phyloP scores from a whole-genome alignment of 2,797 vertebrate genomes.

The Halcyon smyrnensis region DNA sequence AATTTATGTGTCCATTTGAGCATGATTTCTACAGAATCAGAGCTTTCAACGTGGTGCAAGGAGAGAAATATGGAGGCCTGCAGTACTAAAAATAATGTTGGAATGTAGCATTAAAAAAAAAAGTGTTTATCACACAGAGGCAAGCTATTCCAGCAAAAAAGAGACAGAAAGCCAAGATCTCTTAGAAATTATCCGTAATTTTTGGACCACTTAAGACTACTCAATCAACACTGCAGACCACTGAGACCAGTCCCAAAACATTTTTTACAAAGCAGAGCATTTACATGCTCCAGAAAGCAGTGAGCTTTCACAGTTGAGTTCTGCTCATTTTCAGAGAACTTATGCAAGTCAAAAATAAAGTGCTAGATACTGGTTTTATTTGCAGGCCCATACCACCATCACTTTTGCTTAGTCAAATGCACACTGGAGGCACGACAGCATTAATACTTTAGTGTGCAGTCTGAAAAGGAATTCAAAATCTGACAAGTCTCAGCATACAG shows the following conservation, averaged over 20 bases:
- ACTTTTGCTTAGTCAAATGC: not conserved
- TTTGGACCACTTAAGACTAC: not conserved
- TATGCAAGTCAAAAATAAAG: not conserved
- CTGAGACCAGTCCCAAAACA: not conserved
- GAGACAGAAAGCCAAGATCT: not conserved
- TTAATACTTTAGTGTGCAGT: accelerated
- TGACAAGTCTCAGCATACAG: not conserved
- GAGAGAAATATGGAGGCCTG: not conserved
- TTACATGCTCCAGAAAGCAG: not conserved
- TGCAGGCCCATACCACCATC: not conserved
- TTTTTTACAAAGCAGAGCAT: not conserved
- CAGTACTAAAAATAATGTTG: not conserved
- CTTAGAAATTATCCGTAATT: not conserved
- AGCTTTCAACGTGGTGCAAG: not conserved
- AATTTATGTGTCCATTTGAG: not conserved
- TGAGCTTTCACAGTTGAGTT: not conserved
- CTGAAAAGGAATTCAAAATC: not conserved
- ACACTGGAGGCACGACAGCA: not conserved
- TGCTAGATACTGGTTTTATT: not conserved
- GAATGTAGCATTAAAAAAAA: not conserved
- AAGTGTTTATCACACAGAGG: not conserved
- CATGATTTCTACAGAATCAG: not conserved
- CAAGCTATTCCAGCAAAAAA: not conserved
- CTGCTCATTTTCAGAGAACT: not conserved
- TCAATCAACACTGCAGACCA: not conserved